Evolutionary conservation across 1,140 invertebrate species (phyloP).

Genomic region (Rhagoletis pomonella): DNA sequence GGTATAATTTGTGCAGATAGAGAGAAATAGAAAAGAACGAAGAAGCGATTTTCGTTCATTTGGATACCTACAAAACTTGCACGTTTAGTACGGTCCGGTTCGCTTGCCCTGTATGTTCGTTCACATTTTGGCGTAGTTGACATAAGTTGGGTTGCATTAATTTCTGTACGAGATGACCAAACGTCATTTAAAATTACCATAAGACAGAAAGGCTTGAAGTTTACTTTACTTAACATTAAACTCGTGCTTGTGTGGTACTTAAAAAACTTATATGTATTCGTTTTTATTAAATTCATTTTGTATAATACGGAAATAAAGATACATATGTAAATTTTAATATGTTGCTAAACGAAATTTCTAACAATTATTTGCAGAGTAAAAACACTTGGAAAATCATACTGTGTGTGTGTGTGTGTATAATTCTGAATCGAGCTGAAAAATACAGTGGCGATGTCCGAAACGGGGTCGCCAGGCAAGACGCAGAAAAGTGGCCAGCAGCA

Average conservation of each 20-base stretch:
- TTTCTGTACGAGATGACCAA: conserved; percentile 9
- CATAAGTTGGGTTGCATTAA: not conserved
- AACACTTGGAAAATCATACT: conserved; percentile 56
- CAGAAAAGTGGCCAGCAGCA: conserved; percentile 72
- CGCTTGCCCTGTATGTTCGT: not conserved
- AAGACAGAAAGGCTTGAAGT: not conserved
- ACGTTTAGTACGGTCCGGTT: conserved; percentile 32
- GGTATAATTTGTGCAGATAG: conserved; percentile 29
- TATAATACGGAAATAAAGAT: not conserved
- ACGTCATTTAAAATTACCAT: conserved; percentile 35
- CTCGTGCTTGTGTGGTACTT: not conserved
- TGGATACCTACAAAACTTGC: conserved; percentile 37
- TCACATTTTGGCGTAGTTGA: not conserved
- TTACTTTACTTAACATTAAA: not conserved
- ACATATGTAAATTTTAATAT: not conserved
- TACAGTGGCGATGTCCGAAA: conserved; percentile 71
- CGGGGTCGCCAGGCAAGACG: conserved; percentile 73
- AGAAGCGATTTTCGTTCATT: conserved; percentile 26
- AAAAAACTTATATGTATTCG: not conserved
- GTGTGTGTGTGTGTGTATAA: conserved; percentile 27
- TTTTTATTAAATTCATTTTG: not conserved
- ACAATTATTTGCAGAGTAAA: conserved; percentile 40
- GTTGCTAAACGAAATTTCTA: not conserved
- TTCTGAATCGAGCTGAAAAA: conserved; percentile 48
- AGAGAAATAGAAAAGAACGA: conserved; percentile 42